A percentile compares a stretch with the other conserved stretches of the same genome.
These are phyloP conservation scores for Plestiodon gilberti DNA, from an alignment of 2,113 vertebrate species.

Conservation along the genomic window DNA sequence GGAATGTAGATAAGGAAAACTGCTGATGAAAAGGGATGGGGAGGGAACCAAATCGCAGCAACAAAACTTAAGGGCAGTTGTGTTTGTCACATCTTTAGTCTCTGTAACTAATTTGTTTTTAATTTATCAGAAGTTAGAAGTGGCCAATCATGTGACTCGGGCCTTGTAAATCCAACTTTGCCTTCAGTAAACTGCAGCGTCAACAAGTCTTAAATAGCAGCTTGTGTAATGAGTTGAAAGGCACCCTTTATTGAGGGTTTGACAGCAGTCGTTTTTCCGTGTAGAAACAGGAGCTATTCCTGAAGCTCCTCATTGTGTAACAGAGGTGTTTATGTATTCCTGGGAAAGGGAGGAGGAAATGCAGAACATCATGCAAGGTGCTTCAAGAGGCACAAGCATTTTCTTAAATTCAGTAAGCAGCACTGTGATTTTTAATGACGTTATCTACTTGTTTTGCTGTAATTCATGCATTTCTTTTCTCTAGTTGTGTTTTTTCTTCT, in stretches of 20 bases:
- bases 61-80: background rate
- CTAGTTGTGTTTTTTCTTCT: background rate
- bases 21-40: background rate
- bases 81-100: background rate
- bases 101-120: background rate
- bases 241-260: slow-evolving; percentile 23
- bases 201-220: background rate
- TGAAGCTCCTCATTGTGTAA: background rate
- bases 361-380: background rate
- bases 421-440: background rate
- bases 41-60: background rate
- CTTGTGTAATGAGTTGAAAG: background rate
- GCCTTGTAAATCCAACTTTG: background rate
- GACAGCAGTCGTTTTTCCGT: background rate
- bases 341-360: rapidly evolving
- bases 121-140: background rate
- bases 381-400: background rate
- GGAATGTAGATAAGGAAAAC: background rate
- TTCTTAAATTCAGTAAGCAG: background rate
- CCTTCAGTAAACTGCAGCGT: background rate
- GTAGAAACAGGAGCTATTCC: rapidly evolving
- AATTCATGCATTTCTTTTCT: background rate
- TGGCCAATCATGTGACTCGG: background rate
- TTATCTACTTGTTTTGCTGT: background rate
- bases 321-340: rapidly evolving